A percentile compares a stretch with the other conserved stretches of the same genome.
Conservation (phyloP, 2,113 vertebrate species). For the Callipepla squamata region DNA sequence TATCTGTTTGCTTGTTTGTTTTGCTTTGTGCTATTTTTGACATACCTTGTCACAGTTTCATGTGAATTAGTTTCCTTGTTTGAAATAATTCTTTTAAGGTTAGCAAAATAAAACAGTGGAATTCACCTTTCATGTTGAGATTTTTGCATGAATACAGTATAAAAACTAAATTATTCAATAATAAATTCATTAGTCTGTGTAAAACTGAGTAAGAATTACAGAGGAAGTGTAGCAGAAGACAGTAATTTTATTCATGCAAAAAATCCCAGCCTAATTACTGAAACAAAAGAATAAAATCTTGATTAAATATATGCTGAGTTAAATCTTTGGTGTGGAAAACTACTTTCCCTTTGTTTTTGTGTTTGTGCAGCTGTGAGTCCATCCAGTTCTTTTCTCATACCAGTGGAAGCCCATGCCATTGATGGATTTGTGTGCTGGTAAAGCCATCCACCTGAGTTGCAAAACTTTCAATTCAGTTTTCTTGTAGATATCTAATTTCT, state of each 20-base stretch:
- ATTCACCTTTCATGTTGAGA: neutral
- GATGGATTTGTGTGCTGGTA: neutral
- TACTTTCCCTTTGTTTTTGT: slow-evolving; percentile 6
- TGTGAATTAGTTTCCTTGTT: neutral
- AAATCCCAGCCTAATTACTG: slow-evolving; percentile 9
- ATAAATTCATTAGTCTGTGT: neutral
- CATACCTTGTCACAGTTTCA: neutral
- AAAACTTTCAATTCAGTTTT: neutral
- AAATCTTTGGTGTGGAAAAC: slow-evolving; percentile 22
- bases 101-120: neutral
- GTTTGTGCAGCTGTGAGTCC: slow-evolving; percentile 39
- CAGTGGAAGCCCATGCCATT: neutral
- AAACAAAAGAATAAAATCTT: slow-evolving; percentile 42
- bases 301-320: slow-evolving; percentile 30
- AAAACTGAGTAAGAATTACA: neutral
- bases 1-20: neutral
- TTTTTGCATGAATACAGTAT: neutral
- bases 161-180: neutral
- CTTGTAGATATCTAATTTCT: neutral
- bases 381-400: neutral
- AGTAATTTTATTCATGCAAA: neutral
- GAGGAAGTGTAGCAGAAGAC: neutral
- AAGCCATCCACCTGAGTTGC: neutral
- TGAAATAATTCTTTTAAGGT: neutral
- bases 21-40: neutral